Percentiles rank a stretch among this genome's conserved stretches.
Conservation (phyloP, 2,113 vertebrate genomes). For the Orcinus orca region DNA sequence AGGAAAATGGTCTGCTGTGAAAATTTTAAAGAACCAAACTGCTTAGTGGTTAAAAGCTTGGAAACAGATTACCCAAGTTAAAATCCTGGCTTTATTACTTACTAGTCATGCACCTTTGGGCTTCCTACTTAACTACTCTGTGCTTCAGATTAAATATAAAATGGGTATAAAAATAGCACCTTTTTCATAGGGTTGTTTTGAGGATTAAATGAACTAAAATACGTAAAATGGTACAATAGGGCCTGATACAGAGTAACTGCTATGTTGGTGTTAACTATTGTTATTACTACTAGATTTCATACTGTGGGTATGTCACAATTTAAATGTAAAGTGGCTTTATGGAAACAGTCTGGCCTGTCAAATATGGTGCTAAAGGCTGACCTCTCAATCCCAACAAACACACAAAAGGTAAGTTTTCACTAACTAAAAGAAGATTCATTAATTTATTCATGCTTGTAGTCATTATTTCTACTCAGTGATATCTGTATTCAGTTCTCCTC, state of each 20-base stretch:
- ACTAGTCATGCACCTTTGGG: neutral
- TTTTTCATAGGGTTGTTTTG: neutral
- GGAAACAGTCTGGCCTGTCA: neutral
- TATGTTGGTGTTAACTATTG: neutral
- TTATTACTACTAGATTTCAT: neutral
- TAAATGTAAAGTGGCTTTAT: neutral
- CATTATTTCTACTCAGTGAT: neutral
- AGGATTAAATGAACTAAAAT: neutral
- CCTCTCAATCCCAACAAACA: neutral
- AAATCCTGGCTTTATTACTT: slow-evolving; percentile 2
- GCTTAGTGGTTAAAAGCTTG: neutral
- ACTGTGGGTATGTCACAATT: neutral
- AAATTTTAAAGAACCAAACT: neutral
- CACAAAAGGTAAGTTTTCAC: neutral
- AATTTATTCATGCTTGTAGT: neutral
- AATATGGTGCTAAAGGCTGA: neutral
- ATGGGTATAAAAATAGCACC: neutral
- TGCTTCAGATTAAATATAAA: slow-evolving; percentile 22
- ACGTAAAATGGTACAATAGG: neutral
- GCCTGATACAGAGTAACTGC: neutral
- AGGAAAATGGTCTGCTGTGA: neutral
- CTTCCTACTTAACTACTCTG: neutral
- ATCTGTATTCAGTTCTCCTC: neutral
- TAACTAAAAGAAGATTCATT: neutral
- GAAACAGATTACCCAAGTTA: neutral